phyloP scores from a whole-genome alignment of 2,888 invertebrate genomes.

The Ernsta delagoae region DNA sequence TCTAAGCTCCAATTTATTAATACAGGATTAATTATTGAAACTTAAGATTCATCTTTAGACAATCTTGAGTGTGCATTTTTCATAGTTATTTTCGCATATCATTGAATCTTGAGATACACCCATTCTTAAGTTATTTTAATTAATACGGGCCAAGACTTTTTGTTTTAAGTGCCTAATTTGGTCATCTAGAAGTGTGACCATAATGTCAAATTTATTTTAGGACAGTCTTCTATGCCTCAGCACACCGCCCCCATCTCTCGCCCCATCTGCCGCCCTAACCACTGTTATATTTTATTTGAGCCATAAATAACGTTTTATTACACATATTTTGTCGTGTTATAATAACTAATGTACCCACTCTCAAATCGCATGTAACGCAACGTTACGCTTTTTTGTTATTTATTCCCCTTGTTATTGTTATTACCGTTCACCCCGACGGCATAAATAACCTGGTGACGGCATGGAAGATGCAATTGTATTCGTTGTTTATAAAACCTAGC shows the following conservation, averaged over 20 bases:
- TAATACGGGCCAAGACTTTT: no score
- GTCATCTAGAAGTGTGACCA: no score
- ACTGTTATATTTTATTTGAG: conserved; percentile 84
- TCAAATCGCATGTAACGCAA: conserved; percentile 81
- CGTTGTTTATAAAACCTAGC: conserved; percentile 12
- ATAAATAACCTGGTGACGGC: conserved; percentile 46
- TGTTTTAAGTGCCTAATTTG: no score
- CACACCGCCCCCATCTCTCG: conserved; percentile 55
- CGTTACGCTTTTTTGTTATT: conserved; percentile 75
- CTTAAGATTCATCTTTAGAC: no score
- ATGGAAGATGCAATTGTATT: conserved; percentile 36
- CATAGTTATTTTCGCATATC: no score
- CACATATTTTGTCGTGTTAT: conserved; percentile 86
- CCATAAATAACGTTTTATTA: conserved; percentile 85
- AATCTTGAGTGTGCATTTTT: no score
- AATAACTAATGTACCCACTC: conserved; percentile 85
- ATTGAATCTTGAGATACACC: no score
- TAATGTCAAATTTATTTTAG: no score
- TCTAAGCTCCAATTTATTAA: no score
- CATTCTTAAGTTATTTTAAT: no score
- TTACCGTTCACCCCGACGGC: conserved; percentile 57
- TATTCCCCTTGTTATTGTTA: conserved; percentile 70
- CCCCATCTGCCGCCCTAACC: conserved; percentile 84
- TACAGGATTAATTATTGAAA: no score
- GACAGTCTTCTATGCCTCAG: conserved; percentile 40